Evolutionary conservation across 2,797 vertebrate species (phyloP).

Genomic region (Thripadectes ignobilis): DNA sequence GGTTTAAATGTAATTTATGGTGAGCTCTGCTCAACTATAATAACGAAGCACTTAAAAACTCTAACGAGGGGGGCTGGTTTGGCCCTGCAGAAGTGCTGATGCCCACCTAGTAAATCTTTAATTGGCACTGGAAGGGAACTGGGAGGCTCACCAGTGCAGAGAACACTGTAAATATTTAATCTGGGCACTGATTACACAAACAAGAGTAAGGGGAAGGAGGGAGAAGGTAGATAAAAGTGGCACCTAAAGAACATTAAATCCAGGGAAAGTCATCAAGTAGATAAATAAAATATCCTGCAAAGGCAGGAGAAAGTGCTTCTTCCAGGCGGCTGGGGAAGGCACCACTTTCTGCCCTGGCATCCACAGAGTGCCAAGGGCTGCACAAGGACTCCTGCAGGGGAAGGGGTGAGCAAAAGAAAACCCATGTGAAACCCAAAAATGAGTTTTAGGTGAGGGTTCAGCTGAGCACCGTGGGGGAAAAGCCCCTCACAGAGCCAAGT

Average conservation of each 20-base stretch:
- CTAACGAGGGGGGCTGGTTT: neutral
- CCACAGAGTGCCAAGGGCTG: neutral
- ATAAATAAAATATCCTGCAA: neutral
- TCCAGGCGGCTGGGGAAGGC: neutral
- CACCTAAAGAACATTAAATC: neutral
- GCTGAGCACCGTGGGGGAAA: neutral
- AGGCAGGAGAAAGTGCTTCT: neutral
- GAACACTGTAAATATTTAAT: slow-evolving; percentile 7
- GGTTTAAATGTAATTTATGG: neutral
- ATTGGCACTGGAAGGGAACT: neutral
- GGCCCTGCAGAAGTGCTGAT: neutral
- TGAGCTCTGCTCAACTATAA: neutral
- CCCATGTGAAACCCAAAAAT: neutral
- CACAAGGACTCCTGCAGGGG: neutral
- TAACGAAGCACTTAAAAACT: neutral
- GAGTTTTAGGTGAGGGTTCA: neutral
- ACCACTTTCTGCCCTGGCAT: neutral
- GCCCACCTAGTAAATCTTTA: slow-evolving; percentile 42
- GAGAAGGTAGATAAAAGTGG: neutral
- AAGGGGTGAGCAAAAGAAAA: neutral
- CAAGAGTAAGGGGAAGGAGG: neutral
- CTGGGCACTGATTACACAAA: neutral
- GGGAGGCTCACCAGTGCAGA: neutral
- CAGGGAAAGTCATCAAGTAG: neutral
- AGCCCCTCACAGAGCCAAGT: neutral